Base-by-base conservation (phyloP, 2,113 vertebrate species). In the Emydocephalus ijimae region DNA sequence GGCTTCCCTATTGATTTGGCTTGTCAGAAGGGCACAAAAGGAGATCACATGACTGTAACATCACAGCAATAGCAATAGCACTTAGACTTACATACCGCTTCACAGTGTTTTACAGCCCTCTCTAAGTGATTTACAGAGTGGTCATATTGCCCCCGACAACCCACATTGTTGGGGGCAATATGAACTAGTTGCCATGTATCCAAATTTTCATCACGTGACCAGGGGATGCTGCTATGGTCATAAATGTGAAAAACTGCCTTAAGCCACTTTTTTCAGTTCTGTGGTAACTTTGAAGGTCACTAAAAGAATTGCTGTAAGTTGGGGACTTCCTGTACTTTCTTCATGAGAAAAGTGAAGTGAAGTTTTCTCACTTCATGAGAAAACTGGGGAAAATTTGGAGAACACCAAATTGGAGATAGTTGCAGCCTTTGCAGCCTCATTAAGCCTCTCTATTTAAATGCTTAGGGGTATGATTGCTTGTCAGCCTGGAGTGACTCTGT, bases 401-500 rank as follows among this genome's bases (percentile, higher is more conserved):
- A 39, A 23, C 34, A 57, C 2, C n/a, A 56, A 39, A 23, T 5
- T 21, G 18, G n/a, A 39, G 54, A 43, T 3, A 10, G 88, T 23
- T 87, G 86, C 86, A 54, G 26, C 93, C 74, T 3, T 50, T 88
- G 26, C 21, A 64, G 56, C 14, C 15, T 34, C 29, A 29, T 14
- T 23, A 12, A 23, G 56, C 26, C 26, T 59, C 23, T 18, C 45
- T 88, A 48, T 93, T 34, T 81, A 48, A 88, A 93, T 23, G 10
- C 85, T 86, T 2, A 50, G 52, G 43, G 69, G 69, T 0, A 1
- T 90, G 90, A 18, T 56, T 85, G 59, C 90, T 95, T 95, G 92
- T 29, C 15, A 87, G 89, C 87, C 74, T 93, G 14, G 55, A 54
- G 21, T n/a, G 39, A 11, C 90, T 94, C 92, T 85, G 69, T 56